phyloP scores from a whole-genome alignment of 2,888 invertebrate genomes.

The Pachymerium ferrugineum region DNA sequence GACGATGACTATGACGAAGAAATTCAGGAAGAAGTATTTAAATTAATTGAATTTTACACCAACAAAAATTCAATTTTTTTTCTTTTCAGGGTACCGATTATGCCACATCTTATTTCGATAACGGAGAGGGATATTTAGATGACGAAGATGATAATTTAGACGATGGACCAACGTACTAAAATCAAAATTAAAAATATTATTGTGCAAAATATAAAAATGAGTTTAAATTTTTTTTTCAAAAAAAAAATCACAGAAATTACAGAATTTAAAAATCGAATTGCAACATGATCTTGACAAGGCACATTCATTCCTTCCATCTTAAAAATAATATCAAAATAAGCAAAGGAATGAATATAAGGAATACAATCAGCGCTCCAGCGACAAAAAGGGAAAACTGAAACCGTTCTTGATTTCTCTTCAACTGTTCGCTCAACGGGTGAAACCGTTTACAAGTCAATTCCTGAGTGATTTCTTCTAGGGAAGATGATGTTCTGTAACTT shows the following conservation, averaged over 20 bases:
- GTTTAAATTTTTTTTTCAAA: background rate
- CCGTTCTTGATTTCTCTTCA: background rate
- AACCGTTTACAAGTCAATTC: conserved; percentile 29
- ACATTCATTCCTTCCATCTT: background rate
- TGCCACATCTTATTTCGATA: conserved; percentile 39
- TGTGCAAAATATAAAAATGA: background rate
- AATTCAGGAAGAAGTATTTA: background rate
- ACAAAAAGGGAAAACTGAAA: background rate
- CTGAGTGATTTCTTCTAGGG: conserved; percentile 16
- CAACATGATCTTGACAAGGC: too few relatives aligned
- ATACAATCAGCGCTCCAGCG: background rate
- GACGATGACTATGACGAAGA: background rate
- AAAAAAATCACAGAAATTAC: background rate
- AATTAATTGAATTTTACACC: background rate
- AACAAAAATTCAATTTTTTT: background rate
- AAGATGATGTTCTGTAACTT: background rate
- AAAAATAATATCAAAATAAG: background rate
- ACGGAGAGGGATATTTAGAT: conserved; percentile 39
- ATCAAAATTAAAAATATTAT: background rate
- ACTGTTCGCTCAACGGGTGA: conserved; percentile 2
- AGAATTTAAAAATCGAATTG: too few relatives aligned
- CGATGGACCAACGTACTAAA: conserved; percentile 37
- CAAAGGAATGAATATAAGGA: background rate
- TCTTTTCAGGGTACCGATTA: conserved; percentile 39
- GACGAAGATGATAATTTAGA: conserved; percentile 39